Conservation (phyloP, 1,140 invertebrate genomes). For the Adoxophyes honmai region DNA sequence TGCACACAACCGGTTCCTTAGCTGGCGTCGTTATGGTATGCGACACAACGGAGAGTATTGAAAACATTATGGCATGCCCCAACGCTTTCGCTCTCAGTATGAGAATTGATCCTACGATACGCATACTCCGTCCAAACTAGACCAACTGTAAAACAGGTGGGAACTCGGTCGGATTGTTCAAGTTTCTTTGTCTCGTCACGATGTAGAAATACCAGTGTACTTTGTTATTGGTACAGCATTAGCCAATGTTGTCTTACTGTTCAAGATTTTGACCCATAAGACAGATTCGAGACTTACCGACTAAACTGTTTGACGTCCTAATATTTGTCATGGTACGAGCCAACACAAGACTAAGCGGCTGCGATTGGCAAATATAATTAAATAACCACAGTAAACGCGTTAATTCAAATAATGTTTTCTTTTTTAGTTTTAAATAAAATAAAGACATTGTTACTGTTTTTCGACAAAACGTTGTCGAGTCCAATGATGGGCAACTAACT, state of each 20-base stretch:
- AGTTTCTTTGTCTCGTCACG: constrained; percentile 21
- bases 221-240: constrained; percentile 21
- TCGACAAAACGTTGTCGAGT: too few relatives aligned
- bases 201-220: constrained; percentile 26
- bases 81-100: constrained; percentile 42
- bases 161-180: constrained; percentile 29
- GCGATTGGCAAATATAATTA: too few relatives aligned
- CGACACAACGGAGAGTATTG: constrained; percentile 25
- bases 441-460: too few relatives aligned
- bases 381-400: too few relatives aligned
- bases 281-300: neutral
- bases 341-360: too few relatives aligned
- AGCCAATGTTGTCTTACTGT: constrained; percentile 15
- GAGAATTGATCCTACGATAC: constrained; percentile 22
- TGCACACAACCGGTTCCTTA: constrained; percentile 52
- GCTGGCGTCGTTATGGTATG: constrained; percentile 22
- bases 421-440: too few relatives aligned
- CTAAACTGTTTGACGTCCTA: too few relatives aligned
- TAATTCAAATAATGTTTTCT: too few relatives aligned
- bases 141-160: constrained; percentile 21
- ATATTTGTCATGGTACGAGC: too few relatives aligned
- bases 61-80: constrained; percentile 24
- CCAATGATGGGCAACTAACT: too few relatives aligned
- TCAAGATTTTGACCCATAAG: constrained; percentile 11
- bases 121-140: constrained; percentile 2